phyloP scores from a whole-genome alignment of 2,113 vertebrate species.

The Microtus oregoni region DNA sequence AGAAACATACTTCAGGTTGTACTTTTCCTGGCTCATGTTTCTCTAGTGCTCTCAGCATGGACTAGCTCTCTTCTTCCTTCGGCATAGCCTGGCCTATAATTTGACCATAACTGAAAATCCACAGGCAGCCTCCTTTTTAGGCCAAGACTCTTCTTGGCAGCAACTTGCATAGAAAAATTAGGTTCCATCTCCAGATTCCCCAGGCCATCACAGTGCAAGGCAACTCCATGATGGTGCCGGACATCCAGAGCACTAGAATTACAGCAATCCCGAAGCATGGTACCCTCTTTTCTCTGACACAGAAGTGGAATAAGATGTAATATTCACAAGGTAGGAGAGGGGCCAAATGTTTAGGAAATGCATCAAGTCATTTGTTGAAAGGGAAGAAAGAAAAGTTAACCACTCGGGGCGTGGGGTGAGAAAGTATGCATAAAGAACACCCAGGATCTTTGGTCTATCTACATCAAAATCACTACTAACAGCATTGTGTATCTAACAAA shows the following conservation, averaged over 20 bases:
- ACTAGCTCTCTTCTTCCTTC: neutral
- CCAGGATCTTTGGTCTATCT: neutral
- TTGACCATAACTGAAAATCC: slow-evolving; percentile 33
- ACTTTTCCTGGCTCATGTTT: neutral
- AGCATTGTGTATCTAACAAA: neutral
- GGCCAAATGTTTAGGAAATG: neutral
- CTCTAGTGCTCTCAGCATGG: neutral
- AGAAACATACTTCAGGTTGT: neutral
- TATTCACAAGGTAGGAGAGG: neutral
- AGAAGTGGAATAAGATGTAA: neutral
- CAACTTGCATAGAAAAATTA: neutral
- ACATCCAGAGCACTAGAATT: neutral
- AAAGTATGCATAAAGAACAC: neutral
- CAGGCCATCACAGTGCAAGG: neutral
- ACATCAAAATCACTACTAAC: neutral
- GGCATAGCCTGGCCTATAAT: neutral
- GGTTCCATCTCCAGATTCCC: neutral
- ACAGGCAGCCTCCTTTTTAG: neutral
- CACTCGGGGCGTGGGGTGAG: neutral
- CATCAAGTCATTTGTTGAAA: neutral
- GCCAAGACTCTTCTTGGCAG: neutral
- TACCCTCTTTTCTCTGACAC: neutral
- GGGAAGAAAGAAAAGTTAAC: neutral
- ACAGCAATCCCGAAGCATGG: neutral
- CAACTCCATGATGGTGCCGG: neutral